Percentiles rank a stretch among this genome's conserved stretches.
Evolutionary conservation across 2,113 vertebrate genomes (phyloP).

Genomic region (Prochilodus magdalenae): DNA sequence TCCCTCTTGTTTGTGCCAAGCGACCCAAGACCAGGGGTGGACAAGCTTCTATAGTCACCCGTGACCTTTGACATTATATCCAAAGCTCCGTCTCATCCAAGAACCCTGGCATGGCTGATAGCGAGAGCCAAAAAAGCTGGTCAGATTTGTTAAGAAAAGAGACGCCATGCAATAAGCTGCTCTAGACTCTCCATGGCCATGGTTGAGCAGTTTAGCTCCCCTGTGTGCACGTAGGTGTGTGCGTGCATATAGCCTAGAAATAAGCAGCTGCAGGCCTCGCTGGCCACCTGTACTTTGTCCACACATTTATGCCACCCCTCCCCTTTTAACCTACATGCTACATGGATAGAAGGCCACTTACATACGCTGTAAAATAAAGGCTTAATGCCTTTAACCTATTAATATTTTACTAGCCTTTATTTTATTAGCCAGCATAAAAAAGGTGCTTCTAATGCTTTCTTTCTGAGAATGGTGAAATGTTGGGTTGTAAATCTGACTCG

Average conservation of each 20-base stretch:
- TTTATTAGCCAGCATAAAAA: too few relatives aligned
- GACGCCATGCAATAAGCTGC: constrained; percentile 5
- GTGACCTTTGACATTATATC: constrained; percentile 40
- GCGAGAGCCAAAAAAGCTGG: not conserved
- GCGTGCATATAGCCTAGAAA: not conserved
- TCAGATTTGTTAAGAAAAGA: constrained; percentile 15
- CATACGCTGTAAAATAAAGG: too few relatives aligned
- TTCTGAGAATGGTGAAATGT: too few relatives aligned
- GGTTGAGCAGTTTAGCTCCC: constrained; percentile 17
- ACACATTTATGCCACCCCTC: not conserved
- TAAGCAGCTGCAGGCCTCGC: not conserved
- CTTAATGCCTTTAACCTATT: too few relatives aligned
- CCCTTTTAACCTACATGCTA: not conserved
- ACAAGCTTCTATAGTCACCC: constrained; percentile 17
- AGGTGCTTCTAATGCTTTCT: too few relatives aligned
- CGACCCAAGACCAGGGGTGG: constrained; percentile 35
- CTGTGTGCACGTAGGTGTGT: not conserved
- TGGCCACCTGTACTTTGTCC: not conserved
- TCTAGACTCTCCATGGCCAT: not conserved
- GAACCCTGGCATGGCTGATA: constrained; percentile 31
- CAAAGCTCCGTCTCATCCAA: constrained; percentile 20
- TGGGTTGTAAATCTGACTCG: too few relatives aligned
- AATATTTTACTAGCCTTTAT: too few relatives aligned
- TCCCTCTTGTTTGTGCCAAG: constrained; percentile 15
- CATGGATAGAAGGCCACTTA: too few relatives aligned